Evolutionary conservation across 1,140 invertebrate genomes (phyloP).

Genomic region (Leptoteleia sp.): DNA sequence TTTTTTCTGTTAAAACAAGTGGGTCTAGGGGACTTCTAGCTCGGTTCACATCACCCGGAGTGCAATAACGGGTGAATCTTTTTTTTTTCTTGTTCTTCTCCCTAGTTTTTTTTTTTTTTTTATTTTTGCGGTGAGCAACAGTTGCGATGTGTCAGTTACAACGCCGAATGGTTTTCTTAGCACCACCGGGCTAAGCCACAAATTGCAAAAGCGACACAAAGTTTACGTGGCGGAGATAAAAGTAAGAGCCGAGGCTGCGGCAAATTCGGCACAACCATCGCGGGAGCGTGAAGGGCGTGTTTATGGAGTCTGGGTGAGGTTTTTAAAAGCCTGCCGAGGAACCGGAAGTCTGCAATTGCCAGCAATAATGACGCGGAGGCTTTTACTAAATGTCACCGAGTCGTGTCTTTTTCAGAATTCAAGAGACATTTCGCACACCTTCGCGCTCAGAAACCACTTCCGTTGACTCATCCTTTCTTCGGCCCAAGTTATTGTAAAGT

Average conservation of each 20-base stretch:
- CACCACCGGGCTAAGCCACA: constrained; percentile 33
- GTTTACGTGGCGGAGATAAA: constrained; percentile 25
- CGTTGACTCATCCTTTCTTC: constrained; percentile 33
- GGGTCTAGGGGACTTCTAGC: background rate
- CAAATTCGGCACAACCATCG: constrained; percentile 52
- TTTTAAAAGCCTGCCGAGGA: constrained; percentile 53
- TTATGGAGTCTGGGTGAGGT: constrained; percentile 39
- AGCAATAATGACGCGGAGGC: constrained; percentile 54
- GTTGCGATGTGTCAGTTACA: constrained; percentile 12
- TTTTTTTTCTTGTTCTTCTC: too few species aligned
- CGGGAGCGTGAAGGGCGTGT: constrained; percentile 55
- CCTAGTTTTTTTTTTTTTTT: too few species aligned
- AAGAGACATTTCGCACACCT: constrained; percentile 66
- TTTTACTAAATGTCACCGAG: constrained; percentile 50
- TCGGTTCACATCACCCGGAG: constrained; percentile 17
- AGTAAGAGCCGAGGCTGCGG: constrained; percentile 32
- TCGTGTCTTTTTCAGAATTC: constrained; percentile 57
- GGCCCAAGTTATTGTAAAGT: constrained; percentile 12
- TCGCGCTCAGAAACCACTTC: constrained; percentile 48
- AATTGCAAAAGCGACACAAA: constrained; percentile 29
- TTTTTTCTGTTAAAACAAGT: background rate
- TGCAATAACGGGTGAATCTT: too few species aligned
- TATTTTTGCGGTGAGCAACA: constrained; percentile 15
- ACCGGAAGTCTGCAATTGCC: constrained; percentile 71
- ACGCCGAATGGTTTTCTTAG: constrained; percentile 20